Evolutionary conservation across 2,797 vertebrate species (phyloP).

Genomic region (Naso thynnoides): DNA sequence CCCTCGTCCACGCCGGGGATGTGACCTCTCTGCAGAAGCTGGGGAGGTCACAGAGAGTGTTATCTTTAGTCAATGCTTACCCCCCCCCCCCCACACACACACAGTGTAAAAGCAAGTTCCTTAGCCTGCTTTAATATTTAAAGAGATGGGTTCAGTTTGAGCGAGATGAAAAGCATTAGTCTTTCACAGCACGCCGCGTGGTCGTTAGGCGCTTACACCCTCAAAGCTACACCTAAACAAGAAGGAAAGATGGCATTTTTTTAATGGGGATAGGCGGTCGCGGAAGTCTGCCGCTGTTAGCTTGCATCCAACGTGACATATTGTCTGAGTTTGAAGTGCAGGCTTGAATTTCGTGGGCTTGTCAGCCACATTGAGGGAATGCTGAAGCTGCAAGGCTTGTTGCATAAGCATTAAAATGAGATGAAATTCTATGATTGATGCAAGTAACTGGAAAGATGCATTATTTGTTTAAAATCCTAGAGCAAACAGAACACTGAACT

Average conservation of each 20-base stretch:
- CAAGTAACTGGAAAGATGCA: constrained; percentile 4
- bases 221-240: neutral
- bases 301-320: constrained; percentile 12
- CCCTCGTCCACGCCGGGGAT: constrained; percentile 54
- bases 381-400: neutral
- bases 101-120: constrained; percentile 11
- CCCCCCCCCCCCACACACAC: constrained; percentile 26
- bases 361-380: constrained; percentile 9
- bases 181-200: neutral
- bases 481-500: constrained; percentile 2
- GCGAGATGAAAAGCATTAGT: neutral
- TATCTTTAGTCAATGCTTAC: constrained; percentile 40
- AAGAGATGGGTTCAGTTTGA: constrained; percentile 21
- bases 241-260: neutral
- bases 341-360: constrained; percentile 36
- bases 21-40: constrained; percentile 53
- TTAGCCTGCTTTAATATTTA: constrained; percentile 35
- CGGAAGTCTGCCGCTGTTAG: neutral
- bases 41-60: constrained; percentile 38
- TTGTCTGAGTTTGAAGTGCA: constrained; percentile 25
- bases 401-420: constrained; percentile 33
- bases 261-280: no score
- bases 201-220: neutral
- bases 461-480: neutral
- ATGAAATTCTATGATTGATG: neutral